Percentiles rank a stretch among this genome's conserved stretches.
Conservation (phyloP, 2,113 vertebrate species). For the Mionectes macconnelli region DNA sequence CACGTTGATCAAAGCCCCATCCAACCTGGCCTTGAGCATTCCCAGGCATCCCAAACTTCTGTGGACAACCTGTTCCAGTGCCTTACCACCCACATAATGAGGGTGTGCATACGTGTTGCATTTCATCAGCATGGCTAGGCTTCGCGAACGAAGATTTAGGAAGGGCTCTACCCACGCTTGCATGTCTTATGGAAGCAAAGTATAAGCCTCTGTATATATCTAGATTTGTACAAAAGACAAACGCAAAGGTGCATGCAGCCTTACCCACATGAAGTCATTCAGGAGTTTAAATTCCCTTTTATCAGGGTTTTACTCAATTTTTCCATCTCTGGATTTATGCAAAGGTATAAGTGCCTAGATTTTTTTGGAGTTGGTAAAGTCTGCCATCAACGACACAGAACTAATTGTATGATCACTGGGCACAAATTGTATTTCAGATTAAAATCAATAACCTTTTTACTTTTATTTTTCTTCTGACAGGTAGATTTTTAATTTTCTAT, state of each 20-base stretch:
- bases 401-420: neutral
- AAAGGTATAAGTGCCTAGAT: neutral
- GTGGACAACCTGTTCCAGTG: too few species aligned
- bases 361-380: neutral
- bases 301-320: neutral
- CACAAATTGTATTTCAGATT: neutral
- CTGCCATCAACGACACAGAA: neutral
- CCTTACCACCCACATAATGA: neutral
- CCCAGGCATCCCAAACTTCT: neutral
- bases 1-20: neutral
- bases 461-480: neutral
- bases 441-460: neutral
- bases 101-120: neutral
- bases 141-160: too few species aligned
- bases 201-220: neutral
- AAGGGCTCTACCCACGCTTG: too few species aligned
- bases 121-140: too few species aligned
- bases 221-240: neutral
- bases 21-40: neutral
- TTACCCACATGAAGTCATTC: neutral
- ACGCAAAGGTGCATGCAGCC: neutral
- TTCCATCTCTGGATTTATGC: neutral
- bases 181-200: neutral
- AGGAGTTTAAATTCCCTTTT: neutral
- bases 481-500: neutral